Evolutionary conservation across 2,888 invertebrate genomes (phyloP), one percentile per base, ranked within the genome.

Genomic region (Atherix ibis): DNA sequence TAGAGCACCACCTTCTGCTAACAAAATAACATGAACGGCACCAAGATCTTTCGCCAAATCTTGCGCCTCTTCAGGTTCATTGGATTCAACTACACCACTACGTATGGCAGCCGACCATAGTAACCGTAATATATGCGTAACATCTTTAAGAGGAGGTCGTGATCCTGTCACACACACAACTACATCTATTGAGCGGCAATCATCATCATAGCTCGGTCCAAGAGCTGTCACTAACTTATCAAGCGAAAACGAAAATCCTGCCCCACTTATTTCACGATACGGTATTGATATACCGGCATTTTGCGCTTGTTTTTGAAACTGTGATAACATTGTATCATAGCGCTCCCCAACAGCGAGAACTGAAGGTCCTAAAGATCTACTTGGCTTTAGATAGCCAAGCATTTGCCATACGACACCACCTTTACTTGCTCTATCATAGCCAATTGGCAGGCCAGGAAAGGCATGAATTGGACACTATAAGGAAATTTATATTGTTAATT

Each of bases 321-420:
- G 71, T 34, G 70, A 64, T 10, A 94, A 69, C 64, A 92, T 68
- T 8, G 70, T 70, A 56, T 94, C 89, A 48, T 92, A 95, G 45
- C 91, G 72, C 25, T 92, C 91, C 0, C 94, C 94, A 5, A 76
- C 80, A 0, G 91, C 91, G 27, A 94, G 66, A 0, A 89, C 73
- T 43, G 70, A 81, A 47, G 64, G 69, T 42, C 63, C 72, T 0
- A 47, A 45, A 2, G 48, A 44, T n/a, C 58, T 62, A 38, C 58
- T 53, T 0, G 52, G 52, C 25, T 58, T 58, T 0, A 57, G 33
- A 33, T 59, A 54, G 3, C 55, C 57, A 1, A 56, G 45, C 48
- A 70, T 67, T 58, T 75, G 67, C 64, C 72, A 72, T 41, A 71
- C 69, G 24, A 71, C 64, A n/a, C 71, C 72, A 17, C 64, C 63